A percentile compares a stretch with the other conserved stretches of the same genome.
Conservation (phyloP, 2,113 vertebrate species). For the Clupea harengus region DNA sequence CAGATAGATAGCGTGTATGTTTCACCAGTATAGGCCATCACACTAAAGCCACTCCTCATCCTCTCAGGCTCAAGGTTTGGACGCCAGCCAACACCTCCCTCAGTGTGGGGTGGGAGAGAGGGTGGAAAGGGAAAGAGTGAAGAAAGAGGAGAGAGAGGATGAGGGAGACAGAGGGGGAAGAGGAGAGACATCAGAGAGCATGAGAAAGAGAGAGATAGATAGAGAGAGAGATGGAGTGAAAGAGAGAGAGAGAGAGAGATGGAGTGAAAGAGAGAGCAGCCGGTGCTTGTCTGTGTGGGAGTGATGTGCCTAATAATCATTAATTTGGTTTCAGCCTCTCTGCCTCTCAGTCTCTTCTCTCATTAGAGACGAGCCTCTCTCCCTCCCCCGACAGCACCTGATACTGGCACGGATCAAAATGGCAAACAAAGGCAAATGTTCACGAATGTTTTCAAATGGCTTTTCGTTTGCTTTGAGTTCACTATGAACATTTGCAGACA, state of each 20-base stretch:
- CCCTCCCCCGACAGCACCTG: neutral
- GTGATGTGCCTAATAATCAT: conserved; percentile 31
- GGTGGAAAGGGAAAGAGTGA: neutral
- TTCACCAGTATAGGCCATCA: too few relatives aligned
- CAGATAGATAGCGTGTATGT: too few relatives aligned
- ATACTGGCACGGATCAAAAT: too few relatives aligned
- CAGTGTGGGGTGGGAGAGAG: too few relatives aligned
- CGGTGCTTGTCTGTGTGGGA: conserved; percentile 24
- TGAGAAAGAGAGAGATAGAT: neutral
- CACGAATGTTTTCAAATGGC: neutral
- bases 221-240: neutral
- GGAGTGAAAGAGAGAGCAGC: neutral
- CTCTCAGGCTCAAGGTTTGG: too few relatives aligned
- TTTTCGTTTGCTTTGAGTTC: neutral
- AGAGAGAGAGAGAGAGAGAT: neutral
- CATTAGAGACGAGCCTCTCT: neutral
- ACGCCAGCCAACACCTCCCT: too few relatives aligned
- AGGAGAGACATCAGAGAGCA: too few relatives aligned
- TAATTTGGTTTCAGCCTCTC: conserved; percentile 27
- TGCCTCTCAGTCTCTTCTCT: neutral
- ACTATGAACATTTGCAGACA: too few relatives aligned
- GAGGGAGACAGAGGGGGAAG: neutral
- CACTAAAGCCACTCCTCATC: too few relatives aligned
- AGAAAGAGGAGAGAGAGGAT: neutral
- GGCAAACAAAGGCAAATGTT: neutral